Evolutionary conservation across 1,140 invertebrate species (phyloP), one percentile per base, ranked within the genome.

Genomic region (Zaprionus vittiger): DNA sequence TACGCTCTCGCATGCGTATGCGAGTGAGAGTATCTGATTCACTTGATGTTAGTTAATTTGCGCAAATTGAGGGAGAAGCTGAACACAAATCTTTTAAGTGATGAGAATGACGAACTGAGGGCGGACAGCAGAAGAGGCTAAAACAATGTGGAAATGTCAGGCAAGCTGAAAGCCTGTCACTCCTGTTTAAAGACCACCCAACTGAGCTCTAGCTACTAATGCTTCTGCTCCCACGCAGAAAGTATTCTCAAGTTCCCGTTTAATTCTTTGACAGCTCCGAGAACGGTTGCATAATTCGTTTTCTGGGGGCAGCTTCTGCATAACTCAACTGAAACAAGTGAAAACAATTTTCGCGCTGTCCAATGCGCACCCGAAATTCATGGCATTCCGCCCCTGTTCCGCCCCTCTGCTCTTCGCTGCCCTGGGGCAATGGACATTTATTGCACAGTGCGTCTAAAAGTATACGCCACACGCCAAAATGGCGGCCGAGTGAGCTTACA

Each of bases 51-150:
- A 49, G 38, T 57, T 60, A 76, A 72, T 72, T 72, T 72, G 56
- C 47, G 5, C 67, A 71, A 70, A 59, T 64, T 67, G 70, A 73
- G 60, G 56, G 20, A 44, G 44, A 41, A 60, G 17, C 34, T 1
- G 20, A 47, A 47, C 41, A 47, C 41, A 66, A 72, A 72, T 76
- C 73, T 66, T 72, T 76, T 76, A 73, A 76, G 73, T 76, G 69
- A 59, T 72, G 69, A 65, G 54, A 60, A n/a, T 28, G 31, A 57
- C 15, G 22, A 41, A 2, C 26, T 24, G 26, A n/a, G 14, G 24
- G 15, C 15, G 17, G 47, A 49, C n/a, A 49, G 9, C 31, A 31
- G 31, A 49, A 22, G 20, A 9, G 11, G 26, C 34, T 17, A 14
- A 66, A 38, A 55, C 54, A 22, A 44, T 20, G n/a, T 15, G n/a